A percentile compares a stretch with the other conserved stretches of the same genome.
Conservation (phyloP, 2,888 invertebrate species). For the Marasmarcha lunaedactyla region DNA sequence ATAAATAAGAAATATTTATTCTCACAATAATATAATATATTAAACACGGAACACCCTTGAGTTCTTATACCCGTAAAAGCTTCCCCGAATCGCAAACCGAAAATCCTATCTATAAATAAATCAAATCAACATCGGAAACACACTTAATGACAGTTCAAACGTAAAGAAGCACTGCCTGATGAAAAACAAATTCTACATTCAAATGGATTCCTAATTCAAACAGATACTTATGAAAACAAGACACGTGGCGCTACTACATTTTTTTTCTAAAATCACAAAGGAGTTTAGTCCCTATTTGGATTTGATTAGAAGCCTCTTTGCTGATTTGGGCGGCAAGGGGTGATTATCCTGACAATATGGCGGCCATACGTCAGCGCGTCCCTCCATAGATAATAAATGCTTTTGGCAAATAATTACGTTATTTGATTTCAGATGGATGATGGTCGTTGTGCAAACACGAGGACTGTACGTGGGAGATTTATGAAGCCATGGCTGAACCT, state of each 20-base stretch:
- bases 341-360: slow-evolving; percentile 19
- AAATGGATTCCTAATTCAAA: slow-evolving; percentile 58
- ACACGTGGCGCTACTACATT: slow-evolving; percentile 47
- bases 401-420: slow-evolving; percentile 66
- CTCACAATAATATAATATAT: too few relatives aligned
- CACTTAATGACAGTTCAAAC: slow-evolving; percentile 54
- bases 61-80: too few relatives aligned
- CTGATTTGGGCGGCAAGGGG: slow-evolving; percentile 11
- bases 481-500: slow-evolving; percentile 20
- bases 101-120: slow-evolving; percentile 53
- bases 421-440: slow-evolving; percentile 66
- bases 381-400: slow-evolving; percentile 60
- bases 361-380: slow-evolving; percentile 51
- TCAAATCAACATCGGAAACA: slow-evolving; percentile 36
- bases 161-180: slow-evolving; percentile 52
- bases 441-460: slow-evolving; percentile 51
- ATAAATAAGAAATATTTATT: too few relatives aligned
- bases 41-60: too few relatives aligned
- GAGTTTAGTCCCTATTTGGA: slow-evolving; percentile 3
- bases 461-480: slow-evolving; percentile 44
- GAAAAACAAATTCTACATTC: slow-evolving; percentile 61
- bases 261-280: slow-evolving; percentile 7
- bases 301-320: slow-evolving; percentile 3
- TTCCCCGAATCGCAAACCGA: slow-evolving; percentile 33
- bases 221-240: slow-evolving; percentile 62